Base-by-base conservation (phyloP, 1,140 invertebrate genomes). In the Diabrotica undecimpunctata region DNA sequence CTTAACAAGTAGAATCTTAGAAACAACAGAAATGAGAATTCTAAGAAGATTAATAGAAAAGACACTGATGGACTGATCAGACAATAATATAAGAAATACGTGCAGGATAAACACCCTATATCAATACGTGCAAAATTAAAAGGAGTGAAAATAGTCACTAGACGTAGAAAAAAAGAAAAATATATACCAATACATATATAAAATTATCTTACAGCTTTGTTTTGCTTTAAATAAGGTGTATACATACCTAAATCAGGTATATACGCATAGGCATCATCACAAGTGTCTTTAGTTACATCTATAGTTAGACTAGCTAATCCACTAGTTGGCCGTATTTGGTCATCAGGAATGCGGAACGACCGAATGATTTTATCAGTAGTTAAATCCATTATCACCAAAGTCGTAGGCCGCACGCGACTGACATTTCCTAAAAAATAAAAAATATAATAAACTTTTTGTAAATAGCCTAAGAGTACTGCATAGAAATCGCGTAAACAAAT, bases 191-290 rank as follows among this genome's bases (percentile, higher is more conserved):
- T 25, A 25, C 25, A 25, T 25, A 25, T 25, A 25, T 25, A 25
- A 25, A 25, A 25, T 25, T 25, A 25, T 25, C 25, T 4, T 25
- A 25, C 25, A 25, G 25, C 4, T 25, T 25, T n/a, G n/a, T n/a
- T 25, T 25, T 25, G 1, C 25, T 25, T 25, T 25, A 4, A 25
- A 25, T 2, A 25, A 25, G 4, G 25, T 25, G 1, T 25, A 25
- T 25, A 25, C 25, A 4, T 14, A 62, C 61, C 61, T 38, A 91
- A 53, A 57, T 92, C 91, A 0, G 88, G 86, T 62, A 91, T 83
- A 66, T 92, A 93, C 1, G 86, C 88, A 76, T 81, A 87, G 0
- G 90, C 87, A 35, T 88, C 79, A 13, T 83, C 80, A 65, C 90
- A 93, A 2, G 80, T 77, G 0, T 81, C 71, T 0, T 80, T 70